Percentiles rank a stretch among this genome's conserved stretches.
phyloP scores from a whole-genome alignment of 2,797 vertebrate species.

The Typhlichthys subterraneus region DNA sequence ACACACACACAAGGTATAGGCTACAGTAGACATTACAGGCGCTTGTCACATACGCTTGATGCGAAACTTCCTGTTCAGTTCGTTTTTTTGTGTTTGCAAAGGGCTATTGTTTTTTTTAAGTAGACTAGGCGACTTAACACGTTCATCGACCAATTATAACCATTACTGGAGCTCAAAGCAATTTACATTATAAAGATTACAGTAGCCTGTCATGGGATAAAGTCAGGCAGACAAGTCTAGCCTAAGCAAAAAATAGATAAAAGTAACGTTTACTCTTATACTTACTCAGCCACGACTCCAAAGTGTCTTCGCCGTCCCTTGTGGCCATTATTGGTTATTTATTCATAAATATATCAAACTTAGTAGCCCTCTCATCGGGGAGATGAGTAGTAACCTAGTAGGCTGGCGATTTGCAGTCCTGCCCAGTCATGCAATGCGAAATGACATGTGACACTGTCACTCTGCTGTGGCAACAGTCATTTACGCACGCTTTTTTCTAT shows the following conservation, averaged over 20 bases:
- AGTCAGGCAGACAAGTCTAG: neutral
- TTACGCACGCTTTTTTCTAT: neutral
- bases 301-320: slow-evolving; percentile 40
- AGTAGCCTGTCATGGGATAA: neutral
- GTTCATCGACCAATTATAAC: neutral
- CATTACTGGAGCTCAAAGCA: neutral
- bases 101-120: neutral
- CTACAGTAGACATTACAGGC: slow-evolving; percentile 1
- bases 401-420: slow-evolving; percentile 9
- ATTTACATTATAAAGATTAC: neutral
- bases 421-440: neutral
- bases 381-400: slow-evolving; percentile 37
- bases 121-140: neutral
- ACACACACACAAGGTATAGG: neutral
- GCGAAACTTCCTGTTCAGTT: slow-evolving; percentile 57
- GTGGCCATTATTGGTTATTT: slow-evolving; percentile 62
- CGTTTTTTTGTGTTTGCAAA: slow-evolving; percentile 4
- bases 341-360: neutral
- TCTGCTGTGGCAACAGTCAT: slow-evolving; percentile 30
- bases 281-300: slow-evolving; percentile 75
- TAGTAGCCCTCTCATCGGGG: neutral
- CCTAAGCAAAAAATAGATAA: neutral
- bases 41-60: neutral
- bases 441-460: slow-evolving; percentile 69
- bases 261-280: slow-evolving; percentile 15